phyloP scores from a whole-genome alignment of 2,888 invertebrate species.

The Cantharis rufa region DNA sequence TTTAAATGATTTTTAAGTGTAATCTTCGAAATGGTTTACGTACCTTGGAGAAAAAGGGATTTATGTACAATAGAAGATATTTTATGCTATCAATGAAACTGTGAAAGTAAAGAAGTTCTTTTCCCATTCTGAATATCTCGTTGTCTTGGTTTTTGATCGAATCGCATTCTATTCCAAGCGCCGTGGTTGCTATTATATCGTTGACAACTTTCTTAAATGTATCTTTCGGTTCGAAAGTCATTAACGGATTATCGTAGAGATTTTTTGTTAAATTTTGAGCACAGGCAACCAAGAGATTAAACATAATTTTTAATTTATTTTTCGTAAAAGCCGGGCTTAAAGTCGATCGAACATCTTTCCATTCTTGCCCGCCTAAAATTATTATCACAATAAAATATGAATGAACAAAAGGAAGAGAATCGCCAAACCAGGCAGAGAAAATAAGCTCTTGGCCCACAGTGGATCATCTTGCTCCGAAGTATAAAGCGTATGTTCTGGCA shows the following conservation, averaged over 20 bases:
- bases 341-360: slow-evolving; percentile 33
- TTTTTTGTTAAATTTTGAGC: slow-evolving; percentile 27
- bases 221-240: slow-evolving; percentile 1
- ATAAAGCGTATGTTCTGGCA: background rate
- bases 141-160: slow-evolving; percentile 57
- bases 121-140: background rate
- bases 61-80: background rate
- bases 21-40: background rate
- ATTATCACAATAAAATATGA: background rate
- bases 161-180: slow-evolving; percentile 57
- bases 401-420: background rate
- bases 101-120: background rate
- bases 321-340: slow-evolving; percentile 37
- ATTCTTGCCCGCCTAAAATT: slow-evolving; percentile 3
- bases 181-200: slow-evolving; percentile 57
- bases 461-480: background rate
- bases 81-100: background rate
- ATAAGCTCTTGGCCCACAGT: background rate
- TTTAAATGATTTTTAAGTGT: too few relatives aligned
- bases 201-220: slow-evolving; percentile 47
- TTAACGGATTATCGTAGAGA: slow-evolving; percentile 10
- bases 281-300: slow-evolving; percentile 29
- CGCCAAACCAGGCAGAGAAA: background rate
- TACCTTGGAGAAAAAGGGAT: background rate
- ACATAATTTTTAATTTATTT: slow-evolving; percentile 35